Conservation (phyloP, 1,140 invertebrate genomes). For the Drosophila serrata region DNA sequence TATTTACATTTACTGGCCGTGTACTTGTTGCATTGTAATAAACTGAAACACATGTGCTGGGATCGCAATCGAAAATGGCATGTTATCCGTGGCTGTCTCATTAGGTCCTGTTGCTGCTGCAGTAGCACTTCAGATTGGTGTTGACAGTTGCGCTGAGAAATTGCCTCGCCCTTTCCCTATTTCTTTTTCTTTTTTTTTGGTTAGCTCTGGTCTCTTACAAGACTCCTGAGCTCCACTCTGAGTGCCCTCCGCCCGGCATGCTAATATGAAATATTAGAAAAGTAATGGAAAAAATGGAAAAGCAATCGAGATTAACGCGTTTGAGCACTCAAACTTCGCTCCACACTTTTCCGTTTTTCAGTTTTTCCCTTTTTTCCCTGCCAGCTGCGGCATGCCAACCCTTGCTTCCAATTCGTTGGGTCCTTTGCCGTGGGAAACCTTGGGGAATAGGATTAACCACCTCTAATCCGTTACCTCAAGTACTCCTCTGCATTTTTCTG, state of each 20-base stretch:
- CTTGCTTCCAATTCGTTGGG: not conserved
- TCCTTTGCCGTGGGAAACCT: constrained; percentile 68
- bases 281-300: constrained; percentile 60
- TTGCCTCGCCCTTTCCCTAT: constrained; percentile 49
- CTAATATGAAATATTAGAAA: constrained; percentile 75
- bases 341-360: constrained; percentile 50
- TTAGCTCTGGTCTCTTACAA: constrained; percentile 6
- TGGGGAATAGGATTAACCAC: constrained; percentile 54
- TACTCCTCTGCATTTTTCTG: constrained; percentile 45
- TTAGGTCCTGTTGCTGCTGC: constrained; percentile 41
- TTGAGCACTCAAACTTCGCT: constrained; percentile 58
- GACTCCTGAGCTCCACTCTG: constrained; percentile 23
- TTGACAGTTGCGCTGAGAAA: constrained; percentile 75
- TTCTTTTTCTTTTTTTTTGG: not conserved
- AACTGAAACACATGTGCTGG: constrained; percentile 59
- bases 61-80: constrained; percentile 47
- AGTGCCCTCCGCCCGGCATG: constrained; percentile 42
- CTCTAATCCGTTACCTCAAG: constrained; percentile 70
- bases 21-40: constrained; percentile 36
- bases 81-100: constrained; percentile 39
- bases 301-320: constrained; percentile 69
- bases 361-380: constrained; percentile 20
- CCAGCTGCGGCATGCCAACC: constrained; percentile 38
- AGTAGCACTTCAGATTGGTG: constrained; percentile 76
- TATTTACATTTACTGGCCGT: constrained; percentile 57